Conservation (phyloP, 2,888 invertebrate genomes). For the Ferrisia virgata region DNA sequence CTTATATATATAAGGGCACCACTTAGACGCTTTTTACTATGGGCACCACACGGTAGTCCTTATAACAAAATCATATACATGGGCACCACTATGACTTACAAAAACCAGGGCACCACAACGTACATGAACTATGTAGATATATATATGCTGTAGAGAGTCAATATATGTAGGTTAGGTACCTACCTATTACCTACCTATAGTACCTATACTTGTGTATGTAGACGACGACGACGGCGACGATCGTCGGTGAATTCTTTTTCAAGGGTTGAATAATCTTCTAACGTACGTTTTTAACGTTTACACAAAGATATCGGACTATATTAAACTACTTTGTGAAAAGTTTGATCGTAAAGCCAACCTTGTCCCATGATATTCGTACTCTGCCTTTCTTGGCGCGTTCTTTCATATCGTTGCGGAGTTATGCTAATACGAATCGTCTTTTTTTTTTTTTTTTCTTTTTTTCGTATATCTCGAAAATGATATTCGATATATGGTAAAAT, state of each 20-base stretch:
- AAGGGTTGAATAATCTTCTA: background rate
- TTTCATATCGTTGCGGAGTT: background rate
- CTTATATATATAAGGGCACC: too few species aligned
- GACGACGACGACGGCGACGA: background rate
- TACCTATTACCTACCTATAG: too few species aligned
- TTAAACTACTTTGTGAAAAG: conserved; percentile 13
- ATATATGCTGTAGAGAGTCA: too few species aligned
- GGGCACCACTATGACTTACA: too few species aligned
- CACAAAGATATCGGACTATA: background rate
- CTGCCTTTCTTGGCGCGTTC: background rate
- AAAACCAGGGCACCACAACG: too few species aligned
- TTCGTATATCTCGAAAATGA: background rate
- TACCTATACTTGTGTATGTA: background rate
- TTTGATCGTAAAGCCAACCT: background rate
- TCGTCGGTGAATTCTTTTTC: background rate
- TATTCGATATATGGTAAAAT: background rate
- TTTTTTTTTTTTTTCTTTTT: background rate
- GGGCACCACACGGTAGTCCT: too few species aligned
- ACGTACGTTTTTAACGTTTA: conserved; percentile 5
- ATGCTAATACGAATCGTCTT: background rate
- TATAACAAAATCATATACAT: too few species aligned
- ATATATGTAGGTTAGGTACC: too few species aligned
- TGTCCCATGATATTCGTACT: background rate
- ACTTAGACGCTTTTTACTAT: too few species aligned
- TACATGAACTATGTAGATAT: too few species aligned